Evolutionary conservation across 2,888 invertebrate species (phyloP), one percentile per base, ranked within the genome.

Genomic region (Heliconius sara): DNA sequence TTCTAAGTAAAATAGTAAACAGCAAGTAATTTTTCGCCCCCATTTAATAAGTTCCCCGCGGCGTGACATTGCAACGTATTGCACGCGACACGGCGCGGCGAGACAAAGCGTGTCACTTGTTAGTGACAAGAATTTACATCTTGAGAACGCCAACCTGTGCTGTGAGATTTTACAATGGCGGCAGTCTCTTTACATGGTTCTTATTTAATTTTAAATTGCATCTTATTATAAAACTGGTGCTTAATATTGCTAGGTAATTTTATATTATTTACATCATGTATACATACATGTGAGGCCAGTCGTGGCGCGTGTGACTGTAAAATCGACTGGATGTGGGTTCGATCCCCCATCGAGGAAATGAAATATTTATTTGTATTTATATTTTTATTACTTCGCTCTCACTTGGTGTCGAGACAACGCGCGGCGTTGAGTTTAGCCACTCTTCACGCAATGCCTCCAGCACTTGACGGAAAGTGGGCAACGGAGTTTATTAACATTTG

Each of bases 101-200:
- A 66, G 60, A 78, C 60, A 67, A 68, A 78, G 74, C 60, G 74
- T 60, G 74, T 65, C 66, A 67, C 67, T 73, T 78, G 57, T 68
- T 78, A 60, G 57, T 30, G 67, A 73, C 67, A 60, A 74, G 67
- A 74, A 68, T 78, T 78, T 67, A 74, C 57, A 57, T 74, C 73
- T 60, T 60, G 34, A 67, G 76, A 66, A 74, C 70, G 57, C 43
- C 63, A 27, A 70, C 70, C 77, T 77, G 43, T 60, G 27, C 63
- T 60, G 27, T 25, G 70, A 71, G 60, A 70, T 77, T 71, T 25
- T 71, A 47, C 77, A 71, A 71, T 71, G 27, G 39, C 71, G 71
- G 77, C 63, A 77, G 71, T 39, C 9, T 63, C 34, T 71, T 71
- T 27, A 22, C 6, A 25, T 25, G 43, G 65, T 27, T 60, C 63